These are phyloP conservation scores for Neopipo cinnamomea DNA, from an alignment of 2,113 vertebrate species.

Conservation along the genomic window DNA sequence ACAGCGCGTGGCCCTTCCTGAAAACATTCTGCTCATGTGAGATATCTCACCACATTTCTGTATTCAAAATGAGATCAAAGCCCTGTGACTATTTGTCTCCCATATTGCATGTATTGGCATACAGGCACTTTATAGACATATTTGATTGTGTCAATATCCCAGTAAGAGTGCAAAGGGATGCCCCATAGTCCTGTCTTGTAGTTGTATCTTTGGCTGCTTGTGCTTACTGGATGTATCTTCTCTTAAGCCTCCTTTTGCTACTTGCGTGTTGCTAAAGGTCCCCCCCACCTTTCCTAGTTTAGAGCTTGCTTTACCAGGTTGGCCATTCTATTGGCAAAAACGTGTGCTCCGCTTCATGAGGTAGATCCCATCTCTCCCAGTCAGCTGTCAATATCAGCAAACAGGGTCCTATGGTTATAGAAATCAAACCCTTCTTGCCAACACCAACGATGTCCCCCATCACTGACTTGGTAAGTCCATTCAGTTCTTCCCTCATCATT, in stretches of 20 bases:
- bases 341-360: not conserved
- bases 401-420: not conserved
- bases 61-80: not conserved
- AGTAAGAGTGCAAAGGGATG: not conserved
- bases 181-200: not conserved
- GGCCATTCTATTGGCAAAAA: not conserved
- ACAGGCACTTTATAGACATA: not conserved
- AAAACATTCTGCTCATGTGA: not conserved
- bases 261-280: not conserved
- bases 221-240: not conserved
- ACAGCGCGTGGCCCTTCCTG: not conserved
- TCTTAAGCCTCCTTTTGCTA: not conserved
- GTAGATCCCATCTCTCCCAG: not conserved
- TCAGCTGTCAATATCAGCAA: not conserved
- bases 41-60: not conserved
- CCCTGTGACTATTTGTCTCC: not conserved
- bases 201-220: not conserved
- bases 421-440: not conserved
- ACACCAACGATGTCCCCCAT: not conserved
- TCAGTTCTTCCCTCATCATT: not conserved
- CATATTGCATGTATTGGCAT: not conserved
- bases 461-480: not conserved
- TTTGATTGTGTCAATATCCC: not conserved
- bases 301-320: not conserved
- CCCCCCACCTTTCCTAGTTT: not conserved